phyloP scores from a whole-genome alignment of 1,140 invertebrate species.

The Lasaia peninsularis region DNA sequence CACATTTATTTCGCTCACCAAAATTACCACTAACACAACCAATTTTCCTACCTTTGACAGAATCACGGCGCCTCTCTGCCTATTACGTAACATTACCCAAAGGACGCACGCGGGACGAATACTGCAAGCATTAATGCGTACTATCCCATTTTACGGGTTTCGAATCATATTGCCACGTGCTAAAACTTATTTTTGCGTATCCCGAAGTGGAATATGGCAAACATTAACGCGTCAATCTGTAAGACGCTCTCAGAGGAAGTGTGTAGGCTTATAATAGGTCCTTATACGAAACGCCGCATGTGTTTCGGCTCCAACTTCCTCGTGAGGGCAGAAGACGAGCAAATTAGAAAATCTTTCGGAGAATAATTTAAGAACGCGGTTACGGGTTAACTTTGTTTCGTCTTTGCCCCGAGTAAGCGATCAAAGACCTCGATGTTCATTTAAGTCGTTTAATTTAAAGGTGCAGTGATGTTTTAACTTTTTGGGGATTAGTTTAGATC shows the following conservation, averaged over 20 bases:
- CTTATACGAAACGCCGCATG: constrained; percentile 40
- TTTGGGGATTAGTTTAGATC: constrained; percentile 7
- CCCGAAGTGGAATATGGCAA: constrained; percentile 13
- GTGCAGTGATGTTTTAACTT: constrained; percentile 39
- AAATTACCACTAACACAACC: constrained; percentile 68
- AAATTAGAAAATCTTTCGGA: constrained; percentile 76
- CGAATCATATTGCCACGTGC: constrained; percentile 32
- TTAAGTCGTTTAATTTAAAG: constrained; percentile 49
- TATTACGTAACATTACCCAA: constrained; percentile 74
- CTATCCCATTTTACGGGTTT: constrained; percentile 32
- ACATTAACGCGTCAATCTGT: constrained; percentile 27
- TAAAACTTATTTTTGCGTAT: constrained; percentile 34
- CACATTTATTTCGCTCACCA: constrained; percentile 46
- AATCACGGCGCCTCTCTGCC: constrained; percentile 60
- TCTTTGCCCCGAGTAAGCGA: constrained; percentile 36
- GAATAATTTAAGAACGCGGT: constrained; percentile 73
- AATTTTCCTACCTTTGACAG: constrained; percentile 76
- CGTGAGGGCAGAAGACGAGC: constrained; percentile 40
- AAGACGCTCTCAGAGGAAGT: constrained; percentile 43
- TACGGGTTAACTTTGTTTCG: constrained; percentile 58
- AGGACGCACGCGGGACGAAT: constrained; percentile 64
- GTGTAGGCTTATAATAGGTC: constrained; percentile 51
- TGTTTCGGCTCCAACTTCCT: constrained; percentile 43
- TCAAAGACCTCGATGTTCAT: constrained; percentile 55
- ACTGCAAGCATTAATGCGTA: constrained; percentile 39